These are phyloP conservation scores for Caenorhabditis sp. DNA, from an alignment of 2,888 invertebrate genomes.

Conservation along the genomic window DNA sequence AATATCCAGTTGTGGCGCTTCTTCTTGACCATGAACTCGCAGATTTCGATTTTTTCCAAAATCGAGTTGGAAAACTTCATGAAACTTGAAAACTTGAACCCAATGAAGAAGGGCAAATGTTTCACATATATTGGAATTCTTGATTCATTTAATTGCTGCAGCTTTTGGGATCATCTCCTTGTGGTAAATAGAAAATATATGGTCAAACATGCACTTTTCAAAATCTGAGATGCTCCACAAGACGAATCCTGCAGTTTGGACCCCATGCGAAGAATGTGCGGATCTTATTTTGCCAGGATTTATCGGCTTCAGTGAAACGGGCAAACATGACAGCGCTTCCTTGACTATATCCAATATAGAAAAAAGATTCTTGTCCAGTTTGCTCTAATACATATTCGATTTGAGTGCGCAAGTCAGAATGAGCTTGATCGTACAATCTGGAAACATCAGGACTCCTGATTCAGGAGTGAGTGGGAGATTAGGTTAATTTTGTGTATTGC, in stretches of 20 bases:
- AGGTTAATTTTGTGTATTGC: too few species aligned
- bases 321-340: conserved; percentile 38
- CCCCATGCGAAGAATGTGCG: conserved; percentile 36
- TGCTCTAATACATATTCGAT: conserved; percentile 33
- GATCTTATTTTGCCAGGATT: conserved; percentile 30
- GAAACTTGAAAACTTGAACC: conserved; percentile 38
- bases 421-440: conserved; percentile 25
- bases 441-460: too few species aligned
- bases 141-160: conserved; percentile 33
- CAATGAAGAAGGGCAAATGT: conserved; percentile 41
- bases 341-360: conserved; percentile 39
- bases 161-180: conserved; percentile 13
- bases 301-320: conserved; percentile 26
- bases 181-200: conserved; percentile 3
- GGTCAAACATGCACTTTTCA: conserved; percentile 10
- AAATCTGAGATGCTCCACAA: conserved; percentile 14
- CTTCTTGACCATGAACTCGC: conserved; percentile 20
- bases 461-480: too few species aligned
- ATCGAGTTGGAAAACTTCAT: conserved; percentile 30
- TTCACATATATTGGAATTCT: conserved; percentile 22
- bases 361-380: conserved; percentile 22
- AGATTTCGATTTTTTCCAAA: conserved; percentile 21
- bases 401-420: conserved; percentile 29
- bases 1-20: conserved; percentile 32
- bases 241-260: conserved; percentile 34